Conservation (phyloP, 2,888 invertebrate species). For the Ichneumoninae sp. region DNA sequence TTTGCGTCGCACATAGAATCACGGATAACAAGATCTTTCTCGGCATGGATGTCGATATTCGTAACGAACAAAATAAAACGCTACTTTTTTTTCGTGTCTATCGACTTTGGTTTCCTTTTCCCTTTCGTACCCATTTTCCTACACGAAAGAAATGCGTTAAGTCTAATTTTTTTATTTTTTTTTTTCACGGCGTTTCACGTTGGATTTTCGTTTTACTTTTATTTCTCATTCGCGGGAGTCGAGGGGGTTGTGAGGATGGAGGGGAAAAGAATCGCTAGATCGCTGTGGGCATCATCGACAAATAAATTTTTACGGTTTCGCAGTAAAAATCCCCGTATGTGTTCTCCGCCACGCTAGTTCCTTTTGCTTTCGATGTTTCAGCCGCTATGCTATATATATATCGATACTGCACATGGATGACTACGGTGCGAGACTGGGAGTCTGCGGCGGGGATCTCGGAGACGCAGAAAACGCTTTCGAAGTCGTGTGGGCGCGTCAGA, state of each 20-base stretch:
- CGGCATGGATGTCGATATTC: background rate
- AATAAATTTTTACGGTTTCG: constrained; percentile 72
- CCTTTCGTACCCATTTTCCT: too few species aligned
- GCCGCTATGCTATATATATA: constrained; percentile 3
- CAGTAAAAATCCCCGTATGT: constrained; percentile 51
- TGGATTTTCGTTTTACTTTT: constrained; percentile 34
- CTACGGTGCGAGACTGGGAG: constrained; percentile 12
- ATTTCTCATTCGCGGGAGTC: background rate
- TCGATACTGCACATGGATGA: background rate
- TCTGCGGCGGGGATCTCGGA: constrained; percentile 38
- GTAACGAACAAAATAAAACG: background rate
- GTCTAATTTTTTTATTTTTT: background rate
- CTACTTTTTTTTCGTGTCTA: too few species aligned
- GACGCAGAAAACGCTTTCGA: constrained; percentile 49
- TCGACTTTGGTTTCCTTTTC: too few species aligned
- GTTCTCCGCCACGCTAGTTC: constrained; percentile 5
- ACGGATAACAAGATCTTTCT: background rate
- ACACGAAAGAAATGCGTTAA: background rate
- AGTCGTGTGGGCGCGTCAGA: constrained; percentile 37
- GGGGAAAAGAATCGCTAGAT: constrained; percentile 29
- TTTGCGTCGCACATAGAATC: background rate
- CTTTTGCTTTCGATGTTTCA: constrained; percentile 16
- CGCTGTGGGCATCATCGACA: constrained; percentile 55
- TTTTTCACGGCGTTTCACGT: constrained; percentile 3
- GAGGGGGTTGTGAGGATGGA: background rate